phyloP scores from a whole-genome alignment of 2,888 invertebrate species.

The Operophtera brumata region DNA sequence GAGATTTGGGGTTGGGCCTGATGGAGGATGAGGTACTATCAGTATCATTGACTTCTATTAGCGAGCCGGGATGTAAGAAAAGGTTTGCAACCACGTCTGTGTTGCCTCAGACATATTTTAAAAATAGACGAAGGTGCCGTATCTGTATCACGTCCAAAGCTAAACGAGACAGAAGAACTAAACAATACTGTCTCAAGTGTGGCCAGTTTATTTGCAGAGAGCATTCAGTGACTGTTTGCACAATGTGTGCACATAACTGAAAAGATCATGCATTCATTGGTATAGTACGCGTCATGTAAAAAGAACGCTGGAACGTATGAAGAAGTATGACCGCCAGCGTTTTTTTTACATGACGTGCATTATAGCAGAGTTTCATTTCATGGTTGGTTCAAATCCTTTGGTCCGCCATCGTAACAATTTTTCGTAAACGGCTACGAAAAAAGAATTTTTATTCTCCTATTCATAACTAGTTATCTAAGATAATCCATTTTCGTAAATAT shows the following conservation, averaged over 20 bases:
- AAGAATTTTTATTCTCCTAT: no score
- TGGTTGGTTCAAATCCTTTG: no score
- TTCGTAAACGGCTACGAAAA: no score
- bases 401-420: no score
- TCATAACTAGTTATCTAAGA: no score
- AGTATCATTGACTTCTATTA: slow-evolving; percentile 31
- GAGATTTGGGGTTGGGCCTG: slow-evolving; percentile 59
- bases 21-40: slow-evolving; percentile 38
- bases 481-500: no score
- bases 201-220: slow-evolving; percentile 64
- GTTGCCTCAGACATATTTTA: slow-evolving; percentile 34
- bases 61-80: slow-evolving; percentile 31
- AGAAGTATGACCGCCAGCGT: no score
- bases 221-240: slow-evolving; percentile 59
- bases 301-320: no score
- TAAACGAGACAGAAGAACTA: slow-evolving; percentile 64
- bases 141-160: slow-evolving; percentile 50
- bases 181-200: slow-evolving; percentile 60
- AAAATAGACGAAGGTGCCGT: slow-evolving; percentile 54
- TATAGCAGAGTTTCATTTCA: no score
- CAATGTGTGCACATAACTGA: slow-evolving; percentile 43
- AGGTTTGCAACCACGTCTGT: slow-evolving; percentile 28
- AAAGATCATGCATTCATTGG: not conserved
- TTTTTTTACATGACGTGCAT: no score
- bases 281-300: no score